Base-by-base conservation (phyloP, 2,797 vertebrate genomes). In the Tenualosa thibaudeaui region DNA sequence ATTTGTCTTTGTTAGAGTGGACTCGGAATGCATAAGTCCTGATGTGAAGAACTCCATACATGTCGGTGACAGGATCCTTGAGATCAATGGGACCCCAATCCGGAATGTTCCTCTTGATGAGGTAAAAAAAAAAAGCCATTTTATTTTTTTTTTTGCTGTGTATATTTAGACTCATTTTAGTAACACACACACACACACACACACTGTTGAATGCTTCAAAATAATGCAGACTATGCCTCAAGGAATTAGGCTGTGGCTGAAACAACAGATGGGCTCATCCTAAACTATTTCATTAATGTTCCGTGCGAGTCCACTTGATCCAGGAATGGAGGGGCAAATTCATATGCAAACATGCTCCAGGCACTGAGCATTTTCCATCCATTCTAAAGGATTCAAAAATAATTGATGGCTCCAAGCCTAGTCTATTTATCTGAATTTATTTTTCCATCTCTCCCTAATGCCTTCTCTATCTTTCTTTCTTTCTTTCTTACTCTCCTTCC, bases 21-120 rank as follows among this genome's bases (percentile, higher is more conserved):
- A 99, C 89, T 86, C 96, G 0, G 97, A 97, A 89, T 97, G 96
- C 93, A 97, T 99, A 92, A 99, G 98, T 88, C 98, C 98, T 0
- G 98, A 98, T 86, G 96, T 99, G 92, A 99, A 98, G 93, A 98
- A 97, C 91, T 96, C 98, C 86, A 99, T 99, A 93, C 98, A 99
- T 0, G 95, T 99, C 0, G 98, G 98, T 0, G 98, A 99, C 89
- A 94, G 96, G 85, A 98, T 99, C 92, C 94, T 99, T 68, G 98
- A 99, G 91, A 99, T 99, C 92, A 99, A 99, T 0, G 98, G 98
- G 86, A 99, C 98, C 0, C 98, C 98, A 13, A 97, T 99, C 9
- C 94, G 96, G 86, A 97, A 98, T 0, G 97, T 99, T 83, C 97
- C 98, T 0, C 91, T 98, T 88, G 98, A 99, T 0, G 98, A 99